Base-by-base conservation (phyloP, 1,140 invertebrate species). In the Aphidius ervi region DNA sequence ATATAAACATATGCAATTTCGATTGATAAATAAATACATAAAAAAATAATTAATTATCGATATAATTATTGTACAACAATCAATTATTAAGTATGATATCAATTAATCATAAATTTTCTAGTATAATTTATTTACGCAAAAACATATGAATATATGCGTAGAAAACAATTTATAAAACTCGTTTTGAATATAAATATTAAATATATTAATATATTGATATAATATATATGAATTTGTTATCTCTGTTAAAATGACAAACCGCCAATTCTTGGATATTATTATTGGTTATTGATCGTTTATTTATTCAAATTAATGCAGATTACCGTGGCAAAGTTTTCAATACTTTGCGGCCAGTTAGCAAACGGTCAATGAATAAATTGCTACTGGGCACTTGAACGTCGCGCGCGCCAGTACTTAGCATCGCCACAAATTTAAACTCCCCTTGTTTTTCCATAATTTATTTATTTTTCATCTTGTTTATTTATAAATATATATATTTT, bases 231-330 rank as follows among this genome's bases (percentile, higher is more conserved):
- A 23, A 23, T 23, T 23, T 23, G 23, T 23, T 23, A 23, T 23
- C 9, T 54, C 42, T 68, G 69, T 64, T 68, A 68, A 74, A 74
- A 79, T 71, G 77, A 78, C 76, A 79, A 79, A 78, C 75, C 72
- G 71, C 63, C 70, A 68, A 73, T 75, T 74, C 74, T 63, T 64
- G 62, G 71, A 73, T 70, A 23, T 77, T 78, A 78, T 78, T 79
- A 80, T 78, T 76, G 71, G 73, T 79, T 80, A 80, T 78, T 74
- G 76, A 80, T 80, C 76, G 76, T 68, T 79, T 79, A 78, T 80
- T 80, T 77, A 80, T 79, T 80, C 77, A 79, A 80, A 80, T 79
- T 70, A 78, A 79, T 80, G 77, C 76, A 79, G 75, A 80, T 79
- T 80, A 76, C 73, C 70, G 70, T 73, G 72, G 67, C 67, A 69